These are phyloP conservation scores for Nibea coibor DNA, from an alignment of 2,113 vertebrate species.

Conservation along the genomic window DNA sequence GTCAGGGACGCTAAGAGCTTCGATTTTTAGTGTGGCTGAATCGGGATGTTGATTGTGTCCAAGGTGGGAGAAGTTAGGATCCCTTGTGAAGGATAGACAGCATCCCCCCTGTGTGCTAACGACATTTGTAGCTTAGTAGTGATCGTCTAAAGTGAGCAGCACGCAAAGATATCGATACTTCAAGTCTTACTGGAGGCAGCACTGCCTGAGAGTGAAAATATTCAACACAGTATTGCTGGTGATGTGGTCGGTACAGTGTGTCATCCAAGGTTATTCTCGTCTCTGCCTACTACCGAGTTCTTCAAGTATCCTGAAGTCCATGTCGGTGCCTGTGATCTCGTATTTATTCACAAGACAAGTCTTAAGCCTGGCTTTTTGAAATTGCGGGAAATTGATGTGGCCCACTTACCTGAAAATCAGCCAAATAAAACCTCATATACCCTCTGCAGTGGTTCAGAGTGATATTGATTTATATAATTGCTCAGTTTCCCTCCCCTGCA, in stretches of 20 bases:
- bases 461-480: slow-evolving; percentile 73
- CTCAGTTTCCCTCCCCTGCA: slow-evolving; percentile 44
- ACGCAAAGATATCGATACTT: background rate
- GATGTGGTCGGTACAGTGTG: background rate
- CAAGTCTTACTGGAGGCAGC: background rate
- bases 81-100: background rate
- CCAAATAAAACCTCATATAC: slow-evolving; percentile 41
- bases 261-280: slow-evolving; percentile 23
- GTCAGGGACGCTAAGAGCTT: slow-evolving; percentile 14
- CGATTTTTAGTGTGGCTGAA: slow-evolving; percentile 18
- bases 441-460: slow-evolving; percentile 39
- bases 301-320: background rate
- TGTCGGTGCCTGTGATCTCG: background rate
- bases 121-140: background rate
- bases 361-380: slow-evolving; percentile 22
- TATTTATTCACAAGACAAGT: slow-evolving; percentile 28
- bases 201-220: background rate
- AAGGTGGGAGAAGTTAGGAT: slow-evolving; percentile 8
- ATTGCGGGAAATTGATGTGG: background rate
- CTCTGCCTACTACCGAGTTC: background rate
- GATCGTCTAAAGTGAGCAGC: slow-evolving; percentile 12
- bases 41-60: slow-evolving; percentile 10
- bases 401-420: slow-evolving; percentile 48
- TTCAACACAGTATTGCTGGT: background rate
- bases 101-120: background rate